Evolutionary conservation across 2,888 invertebrate species (phyloP).

Genomic region (Griposia aprilina): DNA sequence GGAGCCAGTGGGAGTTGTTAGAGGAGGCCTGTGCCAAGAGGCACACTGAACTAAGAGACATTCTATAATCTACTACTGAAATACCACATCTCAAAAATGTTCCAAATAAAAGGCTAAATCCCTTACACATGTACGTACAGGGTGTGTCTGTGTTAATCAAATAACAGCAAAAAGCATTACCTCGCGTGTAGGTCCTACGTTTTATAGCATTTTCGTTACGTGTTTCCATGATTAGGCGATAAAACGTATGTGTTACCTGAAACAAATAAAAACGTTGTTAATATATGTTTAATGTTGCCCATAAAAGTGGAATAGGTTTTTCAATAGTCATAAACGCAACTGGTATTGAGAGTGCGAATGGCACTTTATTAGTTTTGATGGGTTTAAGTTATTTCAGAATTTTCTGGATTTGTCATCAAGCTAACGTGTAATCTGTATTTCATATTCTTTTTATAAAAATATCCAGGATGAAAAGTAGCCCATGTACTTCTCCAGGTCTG

Average conservation of each 20-base stretch:
- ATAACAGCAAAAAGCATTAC: conserved; percentile 44
- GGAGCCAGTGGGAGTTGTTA: not conserved
- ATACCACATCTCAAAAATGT: not conserved
- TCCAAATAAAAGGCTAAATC: not conserved
- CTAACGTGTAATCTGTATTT: not conserved
- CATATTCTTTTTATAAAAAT: not conserved
- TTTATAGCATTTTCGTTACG: conserved; percentile 52
- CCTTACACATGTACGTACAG: not conserved
- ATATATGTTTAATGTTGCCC: conserved; percentile 58
- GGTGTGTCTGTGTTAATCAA: conserved; percentile 30
- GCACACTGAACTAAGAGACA: not conserved
- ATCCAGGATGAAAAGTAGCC: no score
- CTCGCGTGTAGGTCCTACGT: conserved; percentile 44
- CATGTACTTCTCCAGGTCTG: no score
- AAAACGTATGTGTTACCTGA: conserved; percentile 71
- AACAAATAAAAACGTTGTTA: conserved; percentile 69
- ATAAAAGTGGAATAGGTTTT: conserved; percentile 59
- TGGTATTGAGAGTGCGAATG: conserved; percentile 23
- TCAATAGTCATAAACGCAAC: conserved; percentile 56
- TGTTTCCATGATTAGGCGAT: conserved; percentile 64
- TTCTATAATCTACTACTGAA: not conserved
- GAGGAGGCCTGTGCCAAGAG: not conserved
- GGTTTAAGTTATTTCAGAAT: not conserved
- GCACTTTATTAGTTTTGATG: conserved; percentile 13
- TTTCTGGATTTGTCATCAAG: not conserved